Conservation (phyloP, 2,888 invertebrate genomes). For the Fabriciana adippe region DNA sequence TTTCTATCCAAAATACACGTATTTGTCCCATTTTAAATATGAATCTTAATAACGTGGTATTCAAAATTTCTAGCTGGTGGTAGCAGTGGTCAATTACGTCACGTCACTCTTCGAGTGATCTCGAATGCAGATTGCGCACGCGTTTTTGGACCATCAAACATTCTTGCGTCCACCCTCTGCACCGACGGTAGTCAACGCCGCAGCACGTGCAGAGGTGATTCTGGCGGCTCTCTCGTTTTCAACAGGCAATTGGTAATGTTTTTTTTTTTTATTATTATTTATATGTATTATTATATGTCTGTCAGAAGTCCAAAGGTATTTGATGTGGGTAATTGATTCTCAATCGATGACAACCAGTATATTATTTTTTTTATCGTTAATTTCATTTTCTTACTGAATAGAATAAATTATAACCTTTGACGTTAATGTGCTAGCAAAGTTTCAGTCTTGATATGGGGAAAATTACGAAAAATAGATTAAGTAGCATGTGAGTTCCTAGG, state of each 20-base stretch:
- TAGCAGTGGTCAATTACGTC: constrained; percentile 27
- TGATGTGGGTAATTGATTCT: too few relatives aligned
- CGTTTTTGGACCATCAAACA: constrained; percentile 49
- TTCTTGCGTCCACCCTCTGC: constrained; percentile 57
- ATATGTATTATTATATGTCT: too few relatives aligned
- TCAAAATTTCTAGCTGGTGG: constrained; percentile 13
- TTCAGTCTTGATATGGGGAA: too few relatives aligned
- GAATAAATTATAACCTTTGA: too few relatives aligned
- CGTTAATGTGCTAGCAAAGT: too few relatives aligned
- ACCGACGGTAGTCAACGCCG: constrained; percentile 51
- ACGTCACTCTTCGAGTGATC: constrained; percentile 51
- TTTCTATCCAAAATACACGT: background rate
- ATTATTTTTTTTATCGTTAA: too few relatives aligned
- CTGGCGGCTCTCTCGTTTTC: constrained; percentile 51
- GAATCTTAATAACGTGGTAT: background rate
- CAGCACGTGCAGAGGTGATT: constrained; percentile 62
- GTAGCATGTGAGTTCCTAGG: too few relatives aligned
- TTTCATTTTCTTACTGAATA: too few relatives aligned
- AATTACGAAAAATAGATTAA: too few relatives aligned
- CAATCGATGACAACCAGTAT: too few relatives aligned
- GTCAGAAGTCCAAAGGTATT: background rate
- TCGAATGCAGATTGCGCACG: constrained; percentile 56
- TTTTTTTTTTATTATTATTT: too few relatives aligned
- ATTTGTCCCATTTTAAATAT: background rate
- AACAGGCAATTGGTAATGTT: constrained; percentile 19